A percentile compares a stretch with the other conserved stretches of the same genome.
These are phyloP conservation scores for Graphium colonna DNA, from an alignment of 2,888 invertebrate genomes.

Conservation along the genomic window DNA sequence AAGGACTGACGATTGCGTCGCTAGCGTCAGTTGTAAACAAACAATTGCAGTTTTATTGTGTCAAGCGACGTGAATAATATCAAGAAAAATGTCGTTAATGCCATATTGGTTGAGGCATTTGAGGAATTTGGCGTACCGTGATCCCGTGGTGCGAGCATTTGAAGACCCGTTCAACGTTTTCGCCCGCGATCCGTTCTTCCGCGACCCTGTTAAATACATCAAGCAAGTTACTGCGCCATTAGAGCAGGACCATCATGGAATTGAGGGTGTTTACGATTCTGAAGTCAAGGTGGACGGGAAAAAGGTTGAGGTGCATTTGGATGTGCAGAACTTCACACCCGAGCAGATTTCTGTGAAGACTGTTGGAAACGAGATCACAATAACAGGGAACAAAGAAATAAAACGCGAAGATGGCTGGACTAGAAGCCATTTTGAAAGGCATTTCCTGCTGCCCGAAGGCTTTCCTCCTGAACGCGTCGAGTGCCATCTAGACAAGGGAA, in stretches of 20 bases:
- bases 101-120: conserved; percentile 71
- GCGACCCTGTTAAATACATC: conserved; percentile 58
- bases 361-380: conserved; percentile 83
- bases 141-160: conserved; percentile 51
- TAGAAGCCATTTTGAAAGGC: conserved; percentile 86
- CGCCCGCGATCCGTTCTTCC: conserved; percentile 63
- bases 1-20: conserved; percentile 35
- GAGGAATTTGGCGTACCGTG: conserved; percentile 55
- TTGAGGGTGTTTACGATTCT: conserved; percentile 75
- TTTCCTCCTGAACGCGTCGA: conserved; percentile 86
- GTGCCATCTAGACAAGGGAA: conserved; percentile 88
- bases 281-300: conserved; percentile 82
- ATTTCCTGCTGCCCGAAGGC: conserved; percentile 87
- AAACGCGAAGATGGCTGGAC: conserved; percentile 87
- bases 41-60: conserved; percentile 31
- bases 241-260: conserved; percentile 52
- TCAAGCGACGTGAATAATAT: conserved; percentile 21
- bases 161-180: conserved; percentile 61
- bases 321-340: conserved; percentile 89
- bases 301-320: conserved; percentile 85
- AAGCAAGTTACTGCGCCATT: conserved; percentile 45
- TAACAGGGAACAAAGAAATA: conserved; percentile 90
- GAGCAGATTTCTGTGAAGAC: conserved; percentile 89
- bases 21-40: conserved; percentile 40
- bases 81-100: conserved; percentile 58